Percentiles rank a stretch among this genome's conserved stretches.
phyloP scores from a whole-genome alignment of 2,888 invertebrate genomes.

The Erpobdella octoculata region DNA sequence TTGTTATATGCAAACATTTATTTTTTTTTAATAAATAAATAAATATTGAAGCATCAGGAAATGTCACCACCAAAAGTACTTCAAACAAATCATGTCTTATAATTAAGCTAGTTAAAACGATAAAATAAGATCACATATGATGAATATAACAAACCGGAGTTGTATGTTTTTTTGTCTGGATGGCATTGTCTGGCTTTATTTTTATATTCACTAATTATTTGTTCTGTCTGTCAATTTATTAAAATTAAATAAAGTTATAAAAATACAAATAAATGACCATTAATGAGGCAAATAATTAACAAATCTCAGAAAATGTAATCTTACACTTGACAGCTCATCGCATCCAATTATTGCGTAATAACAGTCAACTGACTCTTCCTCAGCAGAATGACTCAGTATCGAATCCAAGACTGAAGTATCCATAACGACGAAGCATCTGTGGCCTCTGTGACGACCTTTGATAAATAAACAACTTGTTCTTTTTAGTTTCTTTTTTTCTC shows the following conservation, averaged over 20 bases:
- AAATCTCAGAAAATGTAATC: not conserved
- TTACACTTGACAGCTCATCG: not conserved
- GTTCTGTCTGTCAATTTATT: not conserved
- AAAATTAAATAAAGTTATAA: not conserved
- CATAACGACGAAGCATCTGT: no score
- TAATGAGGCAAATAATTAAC: no score
- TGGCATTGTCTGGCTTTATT: conserved; percentile 11
- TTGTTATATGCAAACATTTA: not conserved
- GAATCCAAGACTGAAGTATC: not conserved
- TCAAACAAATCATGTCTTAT: not conserved
- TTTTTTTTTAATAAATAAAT: not conserved
- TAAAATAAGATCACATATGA: no score
- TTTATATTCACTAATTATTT: conserved; percentile 13
- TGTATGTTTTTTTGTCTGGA: conserved; percentile 21
- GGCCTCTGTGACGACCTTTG: no score
- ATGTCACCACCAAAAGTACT: no score
- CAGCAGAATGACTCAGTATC: not conserved
- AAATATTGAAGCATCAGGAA: no score
- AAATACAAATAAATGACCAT: not conserved
- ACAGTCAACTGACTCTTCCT: not conserved
- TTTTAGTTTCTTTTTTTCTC: no score
- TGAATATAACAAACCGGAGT: no score
- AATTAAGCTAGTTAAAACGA: not conserved
- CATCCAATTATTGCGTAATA: conserved; percentile 3
- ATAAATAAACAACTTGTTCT: no score